Evolutionary conservation across 2,113 vertebrate species (phyloP).

Genomic region (Amblyornis subalaris): DNA sequence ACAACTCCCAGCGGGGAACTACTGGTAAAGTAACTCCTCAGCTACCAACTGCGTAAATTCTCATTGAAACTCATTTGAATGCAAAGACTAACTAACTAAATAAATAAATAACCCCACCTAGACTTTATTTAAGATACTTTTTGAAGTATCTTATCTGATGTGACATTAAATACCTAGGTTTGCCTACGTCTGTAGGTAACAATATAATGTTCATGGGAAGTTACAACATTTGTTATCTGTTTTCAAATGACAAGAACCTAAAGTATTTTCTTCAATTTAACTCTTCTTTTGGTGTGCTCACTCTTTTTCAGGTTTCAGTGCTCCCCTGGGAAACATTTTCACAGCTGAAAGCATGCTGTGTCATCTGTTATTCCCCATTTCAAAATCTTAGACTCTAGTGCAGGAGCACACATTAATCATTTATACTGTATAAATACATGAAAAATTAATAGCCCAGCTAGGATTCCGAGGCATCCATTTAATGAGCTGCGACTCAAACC

Average conservation of each 20-base stretch:
- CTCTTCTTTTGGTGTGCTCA: not conserved
- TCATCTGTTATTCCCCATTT: conserved; percentile 40
- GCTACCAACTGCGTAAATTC: not conserved
- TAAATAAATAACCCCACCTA: not conserved
- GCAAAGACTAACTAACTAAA: not conserved
- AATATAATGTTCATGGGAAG: not conserved
- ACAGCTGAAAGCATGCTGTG: conserved; percentile 10
- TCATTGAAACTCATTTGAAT: not conserved
- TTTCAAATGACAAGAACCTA: not conserved
- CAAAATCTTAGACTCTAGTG: conserved; percentile 45
- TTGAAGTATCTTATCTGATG: not conserved
- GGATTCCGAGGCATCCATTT: conserved; percentile 49
- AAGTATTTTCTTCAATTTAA: conserved; percentile 12
- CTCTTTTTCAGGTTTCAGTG: not conserved
- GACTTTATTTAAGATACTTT: not conserved
- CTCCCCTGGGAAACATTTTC: conserved; percentile 4
- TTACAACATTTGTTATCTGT: not conserved
- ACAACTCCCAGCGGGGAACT: not conserved
- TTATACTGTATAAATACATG: conserved; percentile 58
- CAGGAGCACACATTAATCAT: conserved; percentile 57
- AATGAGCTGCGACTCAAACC: conserved; percentile 34
- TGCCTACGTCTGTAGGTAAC: not conserved
- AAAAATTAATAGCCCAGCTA: conserved; percentile 65
- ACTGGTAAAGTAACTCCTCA: not conserved
- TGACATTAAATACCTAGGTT: not conserved